Conservation (phyloP, 2,888 invertebrate genomes). For the Phyto melanocephala region DNA sequence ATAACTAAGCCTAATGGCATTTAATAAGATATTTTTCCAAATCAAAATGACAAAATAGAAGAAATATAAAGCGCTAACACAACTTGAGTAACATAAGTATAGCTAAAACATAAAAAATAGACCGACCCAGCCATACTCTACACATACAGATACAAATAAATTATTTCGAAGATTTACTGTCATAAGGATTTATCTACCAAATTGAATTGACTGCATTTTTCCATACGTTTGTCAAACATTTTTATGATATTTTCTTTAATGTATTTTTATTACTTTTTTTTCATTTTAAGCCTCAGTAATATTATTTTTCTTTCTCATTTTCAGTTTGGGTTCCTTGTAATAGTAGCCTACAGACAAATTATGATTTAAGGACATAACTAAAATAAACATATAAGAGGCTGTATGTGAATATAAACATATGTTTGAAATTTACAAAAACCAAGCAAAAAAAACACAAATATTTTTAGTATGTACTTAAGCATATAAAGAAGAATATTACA, state of each 20-base stretch:
- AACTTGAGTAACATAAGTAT: not conserved
- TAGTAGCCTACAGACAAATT: not conserved
- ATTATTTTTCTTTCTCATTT: not conserved
- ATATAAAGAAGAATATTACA: too few relatives aligned
- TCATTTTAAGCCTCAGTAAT: not conserved
- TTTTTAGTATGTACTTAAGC: too few relatives aligned
- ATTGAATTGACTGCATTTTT: not conserved
- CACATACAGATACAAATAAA: not conserved
- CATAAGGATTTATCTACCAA: not conserved
- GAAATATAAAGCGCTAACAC: not conserved
- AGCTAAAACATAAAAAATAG: not conserved
- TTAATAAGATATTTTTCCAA: not conserved
- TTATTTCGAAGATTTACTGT: not conserved
- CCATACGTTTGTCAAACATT: not conserved
- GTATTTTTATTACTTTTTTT: conserved; percentile 7
- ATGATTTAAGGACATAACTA: not conserved
- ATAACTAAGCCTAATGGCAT: conserved; percentile 10
- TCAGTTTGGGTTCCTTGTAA: not conserved
- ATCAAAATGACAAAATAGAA: not conserved
- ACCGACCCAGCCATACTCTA: not conserved
- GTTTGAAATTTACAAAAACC: not conserved
- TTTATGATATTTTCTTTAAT: conserved; percentile 6
- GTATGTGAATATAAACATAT: not conserved
- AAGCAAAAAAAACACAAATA: too few relatives aligned
- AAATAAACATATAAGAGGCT: not conserved